phyloP scores from a whole-genome alignment of 2,113 vertebrate species.

The Megalops atlanticus region DNA sequence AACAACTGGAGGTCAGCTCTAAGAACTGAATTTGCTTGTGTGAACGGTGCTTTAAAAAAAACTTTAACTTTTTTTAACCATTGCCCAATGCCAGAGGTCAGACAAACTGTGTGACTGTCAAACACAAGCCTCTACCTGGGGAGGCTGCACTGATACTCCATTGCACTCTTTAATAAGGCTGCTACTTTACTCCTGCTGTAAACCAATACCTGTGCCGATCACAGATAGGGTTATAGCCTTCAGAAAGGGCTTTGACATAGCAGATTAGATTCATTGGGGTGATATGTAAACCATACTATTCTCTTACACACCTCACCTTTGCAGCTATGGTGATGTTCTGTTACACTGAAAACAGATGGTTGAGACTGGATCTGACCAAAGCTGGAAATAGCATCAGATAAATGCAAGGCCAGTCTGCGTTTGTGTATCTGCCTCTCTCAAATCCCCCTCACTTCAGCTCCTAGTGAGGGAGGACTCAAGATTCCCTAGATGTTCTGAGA shows the following conservation, averaged over 20 bases:
- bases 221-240: neutral
- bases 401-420: neutral
- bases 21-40: neutral
- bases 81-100: neutral
- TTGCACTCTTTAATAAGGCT: neutral
- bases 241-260: neutral
- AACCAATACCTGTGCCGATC: neutral
- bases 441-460: neutral
- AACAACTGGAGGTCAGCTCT: neutral
- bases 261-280: neutral
- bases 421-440: too few relatives aligned
- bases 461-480: neutral
- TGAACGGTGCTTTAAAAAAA: too few relatives aligned
- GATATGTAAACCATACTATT: neutral
- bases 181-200: neutral
- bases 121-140: neutral
- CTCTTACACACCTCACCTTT: neutral
- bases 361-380: neutral
- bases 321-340: neutral
- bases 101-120: neutral
- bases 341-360: neutral
- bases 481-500: neutral
- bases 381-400: neutral
- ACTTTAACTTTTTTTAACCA: neutral
- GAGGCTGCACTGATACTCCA: neutral